phyloP scores from a whole-genome alignment of 2,113 vertebrate genomes.

The Bucco capensis region DNA sequence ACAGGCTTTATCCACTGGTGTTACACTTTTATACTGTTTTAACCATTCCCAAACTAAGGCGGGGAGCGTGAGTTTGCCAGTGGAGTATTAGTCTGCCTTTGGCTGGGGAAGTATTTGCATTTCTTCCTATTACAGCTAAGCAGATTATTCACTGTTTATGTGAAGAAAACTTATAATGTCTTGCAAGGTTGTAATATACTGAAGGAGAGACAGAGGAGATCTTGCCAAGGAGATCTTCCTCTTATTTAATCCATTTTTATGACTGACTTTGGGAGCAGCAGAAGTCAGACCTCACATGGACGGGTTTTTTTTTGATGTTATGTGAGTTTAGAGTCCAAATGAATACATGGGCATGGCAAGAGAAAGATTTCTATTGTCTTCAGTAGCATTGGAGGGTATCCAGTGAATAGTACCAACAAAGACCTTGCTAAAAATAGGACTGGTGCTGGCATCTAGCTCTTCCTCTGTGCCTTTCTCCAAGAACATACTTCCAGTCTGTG shows the following conservation, averaged over 20 bases:
- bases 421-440: neutral
- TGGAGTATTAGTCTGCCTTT: neutral
- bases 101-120: constrained; percentile 18
- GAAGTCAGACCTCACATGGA: neutral
- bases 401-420: neutral
- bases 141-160: constrained; percentile 14
- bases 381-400: neutral
- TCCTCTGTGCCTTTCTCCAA: neutral
- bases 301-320: neutral
- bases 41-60: constrained; percentile 42
- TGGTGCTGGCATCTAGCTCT: neutral
- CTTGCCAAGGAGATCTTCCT: neutral
- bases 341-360: neutral
- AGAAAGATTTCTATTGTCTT: neutral
- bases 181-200: neutral
- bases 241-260: neutral
- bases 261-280: neutral
- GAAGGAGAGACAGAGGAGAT: neutral
- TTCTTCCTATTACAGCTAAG: constrained; percentile 18
- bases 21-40: constrained; percentile 42
- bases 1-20: constrained; percentile 52
- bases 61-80: neutral
- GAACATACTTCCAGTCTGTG: neutral
- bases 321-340: neutral
- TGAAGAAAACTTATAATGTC: neutral